These are phyloP conservation scores for Himalopsyche phryganea DNA, from an alignment of 1,140 invertebrate genomes.

Conservation along the genomic window DNA sequence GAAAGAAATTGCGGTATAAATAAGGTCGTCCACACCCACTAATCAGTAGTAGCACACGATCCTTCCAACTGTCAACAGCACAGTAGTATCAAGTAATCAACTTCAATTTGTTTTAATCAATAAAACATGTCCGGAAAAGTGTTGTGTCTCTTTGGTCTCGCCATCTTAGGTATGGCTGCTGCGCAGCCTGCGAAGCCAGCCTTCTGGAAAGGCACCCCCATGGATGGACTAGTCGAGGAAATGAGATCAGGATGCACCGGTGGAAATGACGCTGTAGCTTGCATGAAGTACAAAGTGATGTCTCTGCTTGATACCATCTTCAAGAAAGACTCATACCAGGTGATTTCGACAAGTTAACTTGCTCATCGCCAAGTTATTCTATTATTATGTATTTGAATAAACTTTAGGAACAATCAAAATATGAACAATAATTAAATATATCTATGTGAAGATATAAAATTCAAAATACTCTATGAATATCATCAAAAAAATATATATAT, in stretches of 20 bases:
- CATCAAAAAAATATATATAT: too few species aligned
- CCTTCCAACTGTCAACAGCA: conserved; percentile 46
- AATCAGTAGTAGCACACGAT: conserved; percentile 49
- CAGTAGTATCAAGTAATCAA: conserved; percentile 32
- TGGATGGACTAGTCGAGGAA: conserved; percentile 70
- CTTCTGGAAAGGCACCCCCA: conserved; percentile 64
- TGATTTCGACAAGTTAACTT: too few species aligned
- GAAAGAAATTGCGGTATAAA: conserved; percentile 47
- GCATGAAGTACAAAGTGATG: conserved; percentile 77
- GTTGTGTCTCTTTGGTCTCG: conserved; percentile 47
- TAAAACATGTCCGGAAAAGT: conserved; percentile 52
- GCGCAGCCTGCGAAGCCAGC: conserved; percentile 61
- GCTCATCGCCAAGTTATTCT: too few species aligned
- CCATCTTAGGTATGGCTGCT: conserved; percentile 51
- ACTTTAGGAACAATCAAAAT: too few species aligned
- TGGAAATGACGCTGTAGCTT: conserved; percentile 72
- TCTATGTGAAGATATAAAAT: too few species aligned
- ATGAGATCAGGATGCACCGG: conserved; percentile 66
- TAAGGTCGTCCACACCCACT: conserved; percentile 45
- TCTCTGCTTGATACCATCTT: conserved; percentile 72
- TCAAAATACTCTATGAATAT: too few species aligned
- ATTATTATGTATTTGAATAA: too few species aligned
- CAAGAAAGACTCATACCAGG: conserved; percentile 73
- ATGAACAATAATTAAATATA: too few species aligned
- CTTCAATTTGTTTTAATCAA: not conserved